Percentiles rank a stretch among this genome's conserved stretches.
These are phyloP conservation scores for Solen grandis DNA, from an alignment of 1,140 invertebrate species.

Conservation along the genomic window DNA sequence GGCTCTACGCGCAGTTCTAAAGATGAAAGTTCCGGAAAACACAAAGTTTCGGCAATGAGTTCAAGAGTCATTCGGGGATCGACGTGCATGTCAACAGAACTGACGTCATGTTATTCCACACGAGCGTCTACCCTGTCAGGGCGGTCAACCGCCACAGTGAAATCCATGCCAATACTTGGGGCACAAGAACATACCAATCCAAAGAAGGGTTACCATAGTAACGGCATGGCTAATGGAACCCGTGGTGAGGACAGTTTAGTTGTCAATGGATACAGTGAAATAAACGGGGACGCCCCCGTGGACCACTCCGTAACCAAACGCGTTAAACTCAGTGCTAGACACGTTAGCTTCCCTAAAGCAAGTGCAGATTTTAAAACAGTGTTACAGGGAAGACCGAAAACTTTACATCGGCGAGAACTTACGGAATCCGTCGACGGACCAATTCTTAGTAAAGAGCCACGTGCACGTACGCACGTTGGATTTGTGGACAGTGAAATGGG, in stretches of 20 bases:
- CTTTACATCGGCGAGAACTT: conserved; percentile 33
- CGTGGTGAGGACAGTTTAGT: background rate
- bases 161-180: conserved; percentile 15
- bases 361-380: conserved; percentile 41
- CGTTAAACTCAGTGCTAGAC: conserved; percentile 15
- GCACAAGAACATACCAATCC: background rate
- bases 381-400: conserved; percentile 40
- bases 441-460: conserved; percentile 9
- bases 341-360: conserved; percentile 43
- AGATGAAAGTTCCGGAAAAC: conserved; percentile 1
- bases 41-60: conserved; percentile 8
- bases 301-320: conserved; percentile 16
- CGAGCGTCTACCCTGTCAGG: conserved; percentile 27
- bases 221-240: background rate
- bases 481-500: conserved; percentile 26
- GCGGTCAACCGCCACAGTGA: conserved; percentile 3
- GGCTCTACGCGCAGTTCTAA: conserved; percentile 1
- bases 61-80: conserved; percentile 1
- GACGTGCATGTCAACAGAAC: background rate
- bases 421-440: conserved; percentile 6
- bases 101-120: background rate
- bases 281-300: background rate
- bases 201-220: background rate
- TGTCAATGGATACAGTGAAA: background rate
- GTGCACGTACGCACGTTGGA: conserved; percentile 35